Percentiles rank a stretch among this genome's conserved stretches.
Conservation (phyloP, 1,140 invertebrate species). For the Drosophila azteca region DNA sequence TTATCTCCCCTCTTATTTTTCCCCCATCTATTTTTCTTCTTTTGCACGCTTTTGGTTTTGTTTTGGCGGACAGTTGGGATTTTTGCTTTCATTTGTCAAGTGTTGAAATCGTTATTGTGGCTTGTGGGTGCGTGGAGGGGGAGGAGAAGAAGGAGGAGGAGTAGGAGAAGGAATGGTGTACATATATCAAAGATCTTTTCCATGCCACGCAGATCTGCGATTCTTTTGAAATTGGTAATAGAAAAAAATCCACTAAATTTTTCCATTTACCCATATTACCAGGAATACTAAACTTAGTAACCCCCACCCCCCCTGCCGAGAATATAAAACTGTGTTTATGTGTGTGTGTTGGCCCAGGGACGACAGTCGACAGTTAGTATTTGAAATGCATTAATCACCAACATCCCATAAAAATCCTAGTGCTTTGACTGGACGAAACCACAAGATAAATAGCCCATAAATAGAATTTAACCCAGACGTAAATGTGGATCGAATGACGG, state of each 20-base stretch:
- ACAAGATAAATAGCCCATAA: constrained; percentile 36
- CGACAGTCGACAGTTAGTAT: constrained; percentile 23
- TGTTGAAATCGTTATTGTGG: constrained; percentile 13
- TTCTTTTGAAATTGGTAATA: background rate
- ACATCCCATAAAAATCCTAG: constrained; percentile 37
- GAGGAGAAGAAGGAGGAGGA: too few relatives aligned
- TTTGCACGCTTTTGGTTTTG: constrained; percentile 56
- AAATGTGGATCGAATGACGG: constrained; percentile 17
- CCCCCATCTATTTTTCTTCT: constrained; percentile 23
- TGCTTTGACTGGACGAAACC: constrained; percentile 27
- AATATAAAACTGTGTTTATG: constrained; percentile 18
- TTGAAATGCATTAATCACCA: constrained; percentile 51
- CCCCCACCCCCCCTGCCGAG: background rate
- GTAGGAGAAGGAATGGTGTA: too few relatives aligned
- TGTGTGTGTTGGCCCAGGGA: too few relatives aligned
- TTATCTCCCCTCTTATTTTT: constrained; percentile 21
- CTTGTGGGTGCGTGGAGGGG: background rate
- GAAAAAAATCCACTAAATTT: too few relatives aligned
- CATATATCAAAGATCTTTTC: background rate
- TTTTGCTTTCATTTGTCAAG: constrained; percentile 79
- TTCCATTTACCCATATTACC: background rate
- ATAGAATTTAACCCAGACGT: constrained; percentile 31
- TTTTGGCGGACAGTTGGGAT: constrained; percentile 62
- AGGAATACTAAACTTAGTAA: too few relatives aligned
- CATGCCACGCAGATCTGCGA: background rate